Base-by-base conservation (phyloP, 2,888 invertebrate genomes). In the Morpho achilles region DNA sequence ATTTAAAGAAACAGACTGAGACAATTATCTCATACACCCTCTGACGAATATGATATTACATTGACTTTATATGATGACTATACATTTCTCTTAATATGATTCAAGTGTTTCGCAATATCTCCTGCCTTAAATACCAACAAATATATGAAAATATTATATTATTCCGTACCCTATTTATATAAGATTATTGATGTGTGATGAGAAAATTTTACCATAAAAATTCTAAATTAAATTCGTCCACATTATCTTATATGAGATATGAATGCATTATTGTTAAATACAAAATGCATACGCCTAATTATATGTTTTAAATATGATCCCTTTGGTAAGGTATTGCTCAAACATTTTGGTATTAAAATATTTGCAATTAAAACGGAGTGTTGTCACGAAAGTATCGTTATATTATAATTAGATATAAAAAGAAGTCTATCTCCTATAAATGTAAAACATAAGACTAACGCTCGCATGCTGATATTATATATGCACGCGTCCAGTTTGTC, bases 381-480 rank as follows among this genome's bases (percentile, higher is more conserved):
- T 79, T 81, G 77, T 77, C 80, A 76, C 75, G 72, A 76, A 74
- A 77, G 76, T 69, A 68, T 55, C 5, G 47, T 50, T 43, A 42
- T 46, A 74, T 71, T 77, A 76, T 77, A 80, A 80, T 75, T 72
- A 74, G 65, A 62, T 65, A 63, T 56, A 80, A 78, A 73, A 75
- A 23, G 49, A 58, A 79, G 83, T 85, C 84, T 84, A 83, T 82
- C 82, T 84, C 77, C 76, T 82, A 79, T 77, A 72, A 77, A 74
- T 71, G 73, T 67, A 70, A 64, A 32, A 60, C 65, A 70, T 80
- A 81, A 83, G 76, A 77, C 79, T 78, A 81, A 80, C 67, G 86
- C 87, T 84, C 80, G 82, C 82, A 81, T 73, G 87, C 86, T 87
- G 79, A 78, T 77, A 72, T 82, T 86, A 86, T 87, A 80, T 82